These are phyloP conservation scores for Hapalemur alaotrensis DNA, from an alignment of 2,797 vertebrate genomes.

Conservation along the genomic window DNA sequence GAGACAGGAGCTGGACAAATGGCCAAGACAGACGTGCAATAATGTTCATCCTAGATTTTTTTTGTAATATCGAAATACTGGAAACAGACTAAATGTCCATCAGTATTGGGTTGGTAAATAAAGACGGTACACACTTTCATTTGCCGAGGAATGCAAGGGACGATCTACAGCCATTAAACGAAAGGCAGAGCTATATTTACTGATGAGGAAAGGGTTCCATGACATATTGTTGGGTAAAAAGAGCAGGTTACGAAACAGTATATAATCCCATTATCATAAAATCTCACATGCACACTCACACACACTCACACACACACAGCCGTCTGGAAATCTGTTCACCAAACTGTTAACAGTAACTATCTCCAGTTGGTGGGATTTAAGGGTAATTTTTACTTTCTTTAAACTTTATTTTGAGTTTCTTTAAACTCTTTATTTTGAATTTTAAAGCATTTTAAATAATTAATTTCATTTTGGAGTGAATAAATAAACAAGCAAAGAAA, in stretches of 20 bases:
- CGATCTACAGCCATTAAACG: not conserved
- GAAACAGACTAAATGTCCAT: not conserved
- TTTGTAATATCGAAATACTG: not conserved
- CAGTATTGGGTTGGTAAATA: not conserved
- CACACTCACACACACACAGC: not conserved
- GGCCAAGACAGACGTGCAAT: not conserved
- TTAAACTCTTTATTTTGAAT: constrained; percentile 42
- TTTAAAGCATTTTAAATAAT: constrained; percentile 17
- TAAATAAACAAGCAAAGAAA: not conserved
- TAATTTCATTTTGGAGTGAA: not conserved
- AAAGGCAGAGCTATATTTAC: constrained; percentile 8
- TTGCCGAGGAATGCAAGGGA: not conserved
- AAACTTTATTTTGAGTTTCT: constrained; percentile 51
- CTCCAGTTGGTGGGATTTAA: constrained; percentile 55
- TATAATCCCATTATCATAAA: constrained; percentile 56
- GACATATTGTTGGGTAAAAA: constrained; percentile 62
- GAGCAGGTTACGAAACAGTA: constrained; percentile 67
- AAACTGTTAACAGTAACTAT: constrained; percentile 56
- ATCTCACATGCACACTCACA: not conserved
- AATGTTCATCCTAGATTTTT: not conserved
- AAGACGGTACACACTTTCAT: not conserved
- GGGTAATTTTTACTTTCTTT: constrained; percentile 62
- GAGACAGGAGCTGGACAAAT: not conserved
- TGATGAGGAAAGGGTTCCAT: constrained; percentile 18
- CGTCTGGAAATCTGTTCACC: constrained; percentile 69